Evolutionary conservation across 1,140 invertebrate genomes (phyloP).

Genomic region (Apis cerana): DNA sequence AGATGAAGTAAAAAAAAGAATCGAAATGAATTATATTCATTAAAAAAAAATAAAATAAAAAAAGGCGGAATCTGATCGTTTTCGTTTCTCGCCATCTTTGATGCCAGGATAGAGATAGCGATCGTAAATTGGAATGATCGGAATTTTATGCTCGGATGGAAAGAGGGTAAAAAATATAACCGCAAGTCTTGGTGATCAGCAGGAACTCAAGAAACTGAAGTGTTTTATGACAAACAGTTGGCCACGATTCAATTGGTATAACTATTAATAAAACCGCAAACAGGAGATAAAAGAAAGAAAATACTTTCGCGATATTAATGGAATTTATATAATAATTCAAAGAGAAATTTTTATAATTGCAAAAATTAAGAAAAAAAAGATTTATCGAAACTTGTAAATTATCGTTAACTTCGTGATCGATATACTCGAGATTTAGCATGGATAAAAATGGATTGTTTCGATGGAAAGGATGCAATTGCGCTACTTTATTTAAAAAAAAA

Average conservation of each 20-base stretch:
- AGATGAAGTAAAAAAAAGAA: no score
- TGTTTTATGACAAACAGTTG: constrained; percentile 17
- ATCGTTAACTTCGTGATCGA: neutral
- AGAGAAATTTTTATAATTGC: constrained; percentile 7
- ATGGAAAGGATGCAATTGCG: neutral
- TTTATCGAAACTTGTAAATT: neutral
- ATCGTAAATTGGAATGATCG: neutral
- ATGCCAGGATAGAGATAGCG: neutral
- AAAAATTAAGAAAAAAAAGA: neutral
- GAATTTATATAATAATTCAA: constrained; percentile 4
- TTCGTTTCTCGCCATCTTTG: neutral
- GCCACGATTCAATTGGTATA: constrained; percentile 17
- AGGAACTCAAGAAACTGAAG: constrained; percentile 8
- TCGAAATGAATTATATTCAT: no score
- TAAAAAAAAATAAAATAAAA: neutral
- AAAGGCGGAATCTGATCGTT: neutral
- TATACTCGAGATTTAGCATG: neutral
- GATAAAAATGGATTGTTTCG: neutral
- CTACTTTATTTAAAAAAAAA: neutral
- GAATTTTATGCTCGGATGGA: constrained; percentile 13
- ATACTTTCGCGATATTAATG: neutral
- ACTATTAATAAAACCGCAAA: constrained; percentile 31
- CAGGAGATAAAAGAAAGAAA: neutral
- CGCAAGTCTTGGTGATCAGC: constrained; percentile 29
- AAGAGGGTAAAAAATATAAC: constrained; percentile 39